phyloP scores from a whole-genome alignment of 2,797 vertebrate species.

The Gymnothorax javanicus region DNA sequence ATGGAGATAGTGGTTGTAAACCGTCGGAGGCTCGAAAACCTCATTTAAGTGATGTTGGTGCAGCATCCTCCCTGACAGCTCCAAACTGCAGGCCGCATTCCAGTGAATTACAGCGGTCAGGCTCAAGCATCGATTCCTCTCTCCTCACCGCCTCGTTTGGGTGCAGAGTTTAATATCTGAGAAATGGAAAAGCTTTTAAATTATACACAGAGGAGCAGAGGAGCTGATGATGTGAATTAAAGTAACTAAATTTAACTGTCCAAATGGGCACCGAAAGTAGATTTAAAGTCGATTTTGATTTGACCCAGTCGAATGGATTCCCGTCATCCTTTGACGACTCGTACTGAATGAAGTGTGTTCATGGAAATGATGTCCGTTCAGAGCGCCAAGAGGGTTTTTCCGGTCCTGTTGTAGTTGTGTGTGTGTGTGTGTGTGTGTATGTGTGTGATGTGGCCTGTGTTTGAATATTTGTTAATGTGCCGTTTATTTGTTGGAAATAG shows the following conservation, averaged over 20 bases:
- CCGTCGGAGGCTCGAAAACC: background rate
- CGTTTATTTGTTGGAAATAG: constrained; percentile 53
- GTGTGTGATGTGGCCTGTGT: constrained; percentile 65
- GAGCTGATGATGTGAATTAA: background rate
- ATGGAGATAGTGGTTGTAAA: background rate
- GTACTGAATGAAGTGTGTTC: background rate
- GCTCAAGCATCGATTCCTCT: constrained; percentile 8
- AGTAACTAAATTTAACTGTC: background rate
- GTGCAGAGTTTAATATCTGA: background rate
- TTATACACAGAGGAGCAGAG: background rate
- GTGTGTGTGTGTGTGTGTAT: constrained; percentile 48
- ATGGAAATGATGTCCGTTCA: background rate
- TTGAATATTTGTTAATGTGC: constrained; percentile 47
- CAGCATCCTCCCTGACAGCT: background rate
- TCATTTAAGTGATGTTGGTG: constrained; percentile 23
- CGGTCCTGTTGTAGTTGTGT: constrained; percentile 44
- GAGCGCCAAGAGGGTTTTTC: constrained; percentile 21
- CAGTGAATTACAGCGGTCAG: constrained; percentile 48
- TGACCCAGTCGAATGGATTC: background rate
- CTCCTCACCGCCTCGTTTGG: constrained; percentile 8
- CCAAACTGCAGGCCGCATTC: constrained; percentile 24
- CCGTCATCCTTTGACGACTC: background rate
- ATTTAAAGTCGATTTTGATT: background rate
- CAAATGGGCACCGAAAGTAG: background rate
- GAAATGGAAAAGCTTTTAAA: background rate